A percentile compares a stretch with the other conserved stretches of the same genome.
phyloP scores from a whole-genome alignment of 2,797 vertebrate species.

The Rhadinocentrus ornatus region DNA sequence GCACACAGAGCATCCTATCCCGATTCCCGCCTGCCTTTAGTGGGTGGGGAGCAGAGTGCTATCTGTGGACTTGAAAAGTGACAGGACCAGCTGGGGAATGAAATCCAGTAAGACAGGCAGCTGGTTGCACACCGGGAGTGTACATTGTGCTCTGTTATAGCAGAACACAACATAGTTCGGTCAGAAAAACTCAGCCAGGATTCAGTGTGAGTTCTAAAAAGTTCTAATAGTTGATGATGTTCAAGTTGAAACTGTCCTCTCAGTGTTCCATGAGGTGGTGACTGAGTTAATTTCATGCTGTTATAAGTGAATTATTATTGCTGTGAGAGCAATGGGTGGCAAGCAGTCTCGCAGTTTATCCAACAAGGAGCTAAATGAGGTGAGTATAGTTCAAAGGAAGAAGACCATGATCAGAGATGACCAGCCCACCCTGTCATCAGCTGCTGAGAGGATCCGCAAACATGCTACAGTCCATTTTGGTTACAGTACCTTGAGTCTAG shows the following conservation, averaged over 20 bases:
- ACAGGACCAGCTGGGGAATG: constrained; percentile 90
- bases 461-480: constrained; percentile 81
- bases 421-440: constrained; percentile 71
- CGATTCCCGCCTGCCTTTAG: constrained; percentile 28
- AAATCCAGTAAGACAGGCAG: constrained; percentile 82
- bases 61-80: constrained; percentile 87
- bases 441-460: constrained; percentile 78
- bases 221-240: constrained; percentile 36
- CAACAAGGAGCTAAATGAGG: constrained; percentile 73
- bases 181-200: constrained; percentile 31
- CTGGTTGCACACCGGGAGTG: constrained; percentile 73
- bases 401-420: constrained; percentile 72
- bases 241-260: constrained; percentile 33
- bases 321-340: constrained; percentile 82
- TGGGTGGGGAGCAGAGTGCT: constrained; percentile 75
- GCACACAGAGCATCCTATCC: constrained; percentile 56
- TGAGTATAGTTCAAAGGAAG: constrained; percentile 45
- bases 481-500: constrained; percentile 88
- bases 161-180: constrained; percentile 43
- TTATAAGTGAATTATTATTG: neutral
- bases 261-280: constrained; percentile 14
- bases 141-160: constrained; percentile 64
- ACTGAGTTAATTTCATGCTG: constrained; percentile 32
- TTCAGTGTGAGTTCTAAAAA: constrained; percentile 25
- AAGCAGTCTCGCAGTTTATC: constrained; percentile 78